Evolutionary conservation across 1,140 invertebrate species (phyloP).

Genomic region (Lordiphosa stackelbergi): DNA sequence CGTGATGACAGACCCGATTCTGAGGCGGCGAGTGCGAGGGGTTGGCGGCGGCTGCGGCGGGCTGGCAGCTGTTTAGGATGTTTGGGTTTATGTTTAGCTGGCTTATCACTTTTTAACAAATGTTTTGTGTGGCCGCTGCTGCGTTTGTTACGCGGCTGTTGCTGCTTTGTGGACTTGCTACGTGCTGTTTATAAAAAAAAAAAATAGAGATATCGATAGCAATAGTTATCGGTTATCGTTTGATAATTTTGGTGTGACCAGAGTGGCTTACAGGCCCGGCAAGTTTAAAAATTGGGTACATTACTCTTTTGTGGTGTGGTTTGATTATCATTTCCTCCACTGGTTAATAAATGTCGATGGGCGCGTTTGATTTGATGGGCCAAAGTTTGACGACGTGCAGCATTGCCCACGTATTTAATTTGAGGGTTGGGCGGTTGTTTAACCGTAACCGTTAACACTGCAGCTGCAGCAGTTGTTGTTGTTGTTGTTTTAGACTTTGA

Average conservation of each 20-base stretch:
- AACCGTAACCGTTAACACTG: slow-evolving; percentile 7
- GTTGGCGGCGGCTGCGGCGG: slow-evolving; percentile 14
- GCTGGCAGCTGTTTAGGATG: slow-evolving; percentile 17
- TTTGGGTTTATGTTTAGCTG: slow-evolving; percentile 26
- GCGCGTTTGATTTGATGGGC: slow-evolving; percentile 72
- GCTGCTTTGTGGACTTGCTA: slow-evolving; percentile 37
- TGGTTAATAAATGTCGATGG: slow-evolving; percentile 71
- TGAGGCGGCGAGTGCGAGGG: neutral
- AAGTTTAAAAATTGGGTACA: too few species aligned
- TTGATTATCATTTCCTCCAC: slow-evolving; percentile 61
- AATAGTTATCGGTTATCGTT: neutral
- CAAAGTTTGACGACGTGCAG: slow-evolving; percentile 53
- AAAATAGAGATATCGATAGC: neutral
- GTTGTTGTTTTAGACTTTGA: slow-evolving; percentile 9
- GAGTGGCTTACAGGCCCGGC: too few species aligned
- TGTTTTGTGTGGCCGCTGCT: slow-evolving; percentile 45
- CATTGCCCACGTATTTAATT: slow-evolving; percentile 50
- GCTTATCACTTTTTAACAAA: slow-evolving; percentile 54
- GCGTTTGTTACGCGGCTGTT: slow-evolving; percentile 18
- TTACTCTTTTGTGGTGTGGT: slow-evolving; percentile 12
- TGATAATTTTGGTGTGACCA: neutral
- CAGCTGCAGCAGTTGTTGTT: slow-evolving; percentile 6
- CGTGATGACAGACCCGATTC: slow-evolving; percentile 61
- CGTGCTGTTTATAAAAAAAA: slow-evolving; percentile 12
- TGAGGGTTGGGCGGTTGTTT: slow-evolving; percentile 33